Evolutionary conservation across 1,140 invertebrate species (phyloP).

Genomic region (Drosophila bifasciata): DNA sequence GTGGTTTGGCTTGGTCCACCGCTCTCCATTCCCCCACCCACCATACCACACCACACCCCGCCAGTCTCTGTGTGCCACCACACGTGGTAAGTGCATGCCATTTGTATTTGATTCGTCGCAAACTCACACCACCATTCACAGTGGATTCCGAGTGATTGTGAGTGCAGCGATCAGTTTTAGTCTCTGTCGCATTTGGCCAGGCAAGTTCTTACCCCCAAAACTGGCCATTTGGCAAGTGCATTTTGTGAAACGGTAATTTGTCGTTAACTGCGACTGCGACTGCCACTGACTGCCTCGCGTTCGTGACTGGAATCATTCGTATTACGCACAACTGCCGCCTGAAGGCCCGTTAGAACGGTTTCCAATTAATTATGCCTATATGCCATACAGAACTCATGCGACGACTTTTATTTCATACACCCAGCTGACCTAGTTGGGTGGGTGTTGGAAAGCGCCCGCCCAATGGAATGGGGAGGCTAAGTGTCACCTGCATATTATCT

Average conservation of each 20-base stretch:
- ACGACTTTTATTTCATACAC: slow-evolving; percentile 21
- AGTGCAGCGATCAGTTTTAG: slow-evolving; percentile 35
- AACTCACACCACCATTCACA: slow-evolving; percentile 25
- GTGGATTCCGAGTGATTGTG: slow-evolving; percentile 19
- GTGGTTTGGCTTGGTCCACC: slow-evolving; percentile 60
- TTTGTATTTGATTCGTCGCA: slow-evolving; percentile 62
- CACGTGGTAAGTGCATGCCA: slow-evolving; percentile 59
- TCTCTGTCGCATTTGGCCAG: slow-evolving; percentile 53
- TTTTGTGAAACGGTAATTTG: slow-evolving; percentile 74
- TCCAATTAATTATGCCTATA: slow-evolving; percentile 40
- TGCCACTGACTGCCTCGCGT: slow-evolving; percentile 23
- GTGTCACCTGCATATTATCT: slow-evolving; percentile 40
- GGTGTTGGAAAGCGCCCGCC: slow-evolving; percentile 36
- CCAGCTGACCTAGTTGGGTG: slow-evolving; percentile 35
- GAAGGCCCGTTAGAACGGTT: slow-evolving; percentile 62
- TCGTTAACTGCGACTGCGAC: slow-evolving; percentile 52
- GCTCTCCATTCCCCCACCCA: slow-evolving; percentile 6
- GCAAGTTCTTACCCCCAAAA: slow-evolving; percentile 52
- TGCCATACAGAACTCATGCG: slow-evolving; percentile 4
- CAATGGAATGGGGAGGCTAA: slow-evolving; percentile 32
- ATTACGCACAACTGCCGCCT: slow-evolving; percentile 10
- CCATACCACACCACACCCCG: neutral
- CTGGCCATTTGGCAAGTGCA: slow-evolving; percentile 73
- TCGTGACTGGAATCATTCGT: slow-evolving; percentile 76
- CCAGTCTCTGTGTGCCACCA: slow-evolving; percentile 10